Evolutionary conservation across 2,113 vertebrate genomes (phyloP).

Genomic region (Xiphophorus maculatus): DNA sequence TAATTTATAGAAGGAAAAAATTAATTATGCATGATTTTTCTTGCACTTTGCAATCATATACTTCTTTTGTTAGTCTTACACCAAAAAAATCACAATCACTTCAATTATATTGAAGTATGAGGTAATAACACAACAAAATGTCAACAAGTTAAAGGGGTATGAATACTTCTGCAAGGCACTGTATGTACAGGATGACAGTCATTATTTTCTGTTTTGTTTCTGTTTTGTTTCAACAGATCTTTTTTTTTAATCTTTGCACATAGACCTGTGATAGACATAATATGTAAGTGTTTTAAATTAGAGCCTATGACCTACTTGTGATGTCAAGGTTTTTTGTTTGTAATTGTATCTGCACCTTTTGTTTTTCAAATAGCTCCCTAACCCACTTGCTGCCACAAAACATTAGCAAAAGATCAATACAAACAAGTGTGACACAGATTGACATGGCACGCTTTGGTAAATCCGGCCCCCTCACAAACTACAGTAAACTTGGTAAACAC

Average conservation of each 20-base stretch:
- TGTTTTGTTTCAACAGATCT: constrained; percentile 9
- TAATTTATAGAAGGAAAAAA: not conserved
- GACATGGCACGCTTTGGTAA: constrained; percentile 74
- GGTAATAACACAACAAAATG: no score
- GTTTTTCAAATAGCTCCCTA: constrained; percentile 59
- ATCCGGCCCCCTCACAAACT: constrained; percentile 72
- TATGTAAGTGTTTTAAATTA: constrained; percentile 49
- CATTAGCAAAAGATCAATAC: constrained; percentile 64
- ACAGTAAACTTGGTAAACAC: constrained; percentile 78
- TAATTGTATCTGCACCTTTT: constrained; percentile 52
- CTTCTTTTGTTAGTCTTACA: not conserved
- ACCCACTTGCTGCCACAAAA: constrained; percentile 66
- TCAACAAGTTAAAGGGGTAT: no score
- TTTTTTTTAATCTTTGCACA: constrained; percentile 23
- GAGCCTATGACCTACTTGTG: constrained; percentile 69
- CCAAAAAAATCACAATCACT: not conserved
- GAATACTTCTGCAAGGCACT: not conserved
- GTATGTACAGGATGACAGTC: not conserved
- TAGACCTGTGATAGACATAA: constrained; percentile 34
- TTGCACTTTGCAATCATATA: not conserved
- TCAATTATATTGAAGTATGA: no score
- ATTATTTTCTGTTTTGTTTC: constrained; percentile 1
- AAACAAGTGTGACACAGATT: constrained; percentile 70
- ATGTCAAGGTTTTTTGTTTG: constrained; percentile 59
- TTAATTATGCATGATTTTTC: not conserved